Conservation (phyloP, 2,797 vertebrate species). For the Malacoraja senta region DNA sequence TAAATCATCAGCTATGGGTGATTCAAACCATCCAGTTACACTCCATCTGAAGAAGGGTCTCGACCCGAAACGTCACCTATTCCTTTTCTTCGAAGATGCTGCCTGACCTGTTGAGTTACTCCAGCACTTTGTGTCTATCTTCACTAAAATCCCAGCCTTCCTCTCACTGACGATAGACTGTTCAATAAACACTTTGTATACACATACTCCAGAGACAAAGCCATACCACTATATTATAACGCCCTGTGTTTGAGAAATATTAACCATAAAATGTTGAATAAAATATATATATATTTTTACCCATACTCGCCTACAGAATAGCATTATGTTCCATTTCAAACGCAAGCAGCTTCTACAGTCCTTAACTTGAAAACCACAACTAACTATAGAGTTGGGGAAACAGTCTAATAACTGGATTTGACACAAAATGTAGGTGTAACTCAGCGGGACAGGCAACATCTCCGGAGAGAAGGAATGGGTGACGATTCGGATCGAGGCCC, state of each 20-base stretch:
- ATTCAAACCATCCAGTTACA: constrained; percentile 3
- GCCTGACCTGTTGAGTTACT: too few species aligned
- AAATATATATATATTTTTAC: not conserved
- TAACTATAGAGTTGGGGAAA: too few species aligned
- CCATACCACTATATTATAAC: not conserved
- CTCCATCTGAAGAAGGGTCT: not conserved
- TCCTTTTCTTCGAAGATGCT: too few species aligned
- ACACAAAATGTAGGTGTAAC: too few species aligned
- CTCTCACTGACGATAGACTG: not conserved
- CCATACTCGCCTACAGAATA: not conserved
- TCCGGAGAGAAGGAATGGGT: too few species aligned
- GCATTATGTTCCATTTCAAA: not conserved
- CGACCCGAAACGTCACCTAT: too few species aligned
- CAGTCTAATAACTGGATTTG: too few species aligned
- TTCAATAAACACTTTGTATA: not conserved
- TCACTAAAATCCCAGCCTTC: constrained; percentile 25
- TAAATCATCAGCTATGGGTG: not conserved
- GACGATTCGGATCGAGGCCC: too few species aligned
- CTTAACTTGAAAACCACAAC: not conserved
- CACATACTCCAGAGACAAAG: not conserved
- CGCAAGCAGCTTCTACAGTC: not conserved
- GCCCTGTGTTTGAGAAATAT: too few species aligned
- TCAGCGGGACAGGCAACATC: too few species aligned
- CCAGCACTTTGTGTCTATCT: too few species aligned
- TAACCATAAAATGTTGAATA: not conserved